phyloP scores from a whole-genome alignment of 2,797 vertebrate species.

The Apogon hyalosoma region DNA sequence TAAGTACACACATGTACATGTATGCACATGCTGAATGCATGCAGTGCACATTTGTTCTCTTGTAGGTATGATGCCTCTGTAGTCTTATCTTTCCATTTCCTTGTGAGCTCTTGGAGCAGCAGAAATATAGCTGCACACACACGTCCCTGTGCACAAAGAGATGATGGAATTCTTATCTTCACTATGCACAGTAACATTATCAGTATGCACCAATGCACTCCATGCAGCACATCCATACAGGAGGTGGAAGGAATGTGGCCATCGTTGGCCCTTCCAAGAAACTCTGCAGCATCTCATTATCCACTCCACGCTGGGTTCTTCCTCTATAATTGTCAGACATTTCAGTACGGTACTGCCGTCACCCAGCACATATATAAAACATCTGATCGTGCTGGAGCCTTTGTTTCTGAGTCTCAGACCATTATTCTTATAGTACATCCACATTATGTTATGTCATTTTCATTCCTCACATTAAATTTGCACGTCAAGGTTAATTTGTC shows the following conservation, averaged over 20 bases:
- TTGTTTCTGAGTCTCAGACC: background rate
- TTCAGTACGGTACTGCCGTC: background rate
- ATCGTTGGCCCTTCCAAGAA: conserved; percentile 11
- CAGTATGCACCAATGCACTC: conserved; percentile 21
- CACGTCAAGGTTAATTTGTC: background rate
- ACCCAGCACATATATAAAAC: background rate
- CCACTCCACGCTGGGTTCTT: background rate
- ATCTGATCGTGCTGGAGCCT: conserved; percentile 3
- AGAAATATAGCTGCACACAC: conserved; percentile 5
- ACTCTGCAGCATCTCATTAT: conserved; percentile 24
- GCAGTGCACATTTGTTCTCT: conserved; percentile 5
- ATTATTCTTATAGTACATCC: background rate
- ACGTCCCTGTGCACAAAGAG: conserved; percentile 2
- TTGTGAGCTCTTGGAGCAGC: background rate
- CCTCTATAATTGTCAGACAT: background rate
- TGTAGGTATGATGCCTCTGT: conserved; percentile 16
- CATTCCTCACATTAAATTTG: background rate
- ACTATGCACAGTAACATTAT: conserved; percentile 32
- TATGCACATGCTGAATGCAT: background rate
- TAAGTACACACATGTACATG: conserved; percentile 69
- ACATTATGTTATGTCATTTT: background rate
- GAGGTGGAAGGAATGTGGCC: background rate
- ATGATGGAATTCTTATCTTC: conserved; percentile 48
- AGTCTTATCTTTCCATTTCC: conserved; percentile 45
- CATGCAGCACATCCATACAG: conserved; percentile 20